Evolutionary conservation across 1,140 invertebrate species (phyloP), one percentile per base, ranked within the genome.

Genomic region (Helicoverpa armigera): DNA sequence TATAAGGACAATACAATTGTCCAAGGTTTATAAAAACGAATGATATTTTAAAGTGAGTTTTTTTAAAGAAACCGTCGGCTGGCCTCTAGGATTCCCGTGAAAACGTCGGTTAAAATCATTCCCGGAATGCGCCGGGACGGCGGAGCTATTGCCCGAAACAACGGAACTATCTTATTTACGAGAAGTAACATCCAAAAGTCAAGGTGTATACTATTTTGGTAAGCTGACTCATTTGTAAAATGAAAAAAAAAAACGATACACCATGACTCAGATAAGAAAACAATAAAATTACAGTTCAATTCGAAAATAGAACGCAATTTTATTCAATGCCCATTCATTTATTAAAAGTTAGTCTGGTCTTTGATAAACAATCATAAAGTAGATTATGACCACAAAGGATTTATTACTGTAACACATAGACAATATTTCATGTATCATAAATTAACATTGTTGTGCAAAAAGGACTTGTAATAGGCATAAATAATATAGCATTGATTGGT

Each of bases 361-460:
- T 50, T 67, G 14, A 67, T 7, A 4, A 50, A 35, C n/a, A 65
- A 67, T 16, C 43, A 67, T 67, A 67, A 50, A 18, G n/a, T 16
- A 67, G 48, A 48, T 65, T 65, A 16, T 18, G 43, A 50, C 63
- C 43, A 67, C 35, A 48, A 48, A 67, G 63, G 63, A 67, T 67
- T 67, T 67, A 48, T 18, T 67, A 43, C 13, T 18, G 18, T 14
- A 67, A 50, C 11, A 43, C 16, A 56, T 60, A 67, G 63, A 67
- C 35, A 80, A 63, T 79, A 75, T 82, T 85, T 76, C 86, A 86
- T 87, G 86, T 84, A 77, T 85, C 76, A 65, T 65, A 81, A 84
- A 86, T 88, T 87, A 87, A 80, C 85, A 83, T 18, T 12, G 13
- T 53, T 43, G 50, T 86, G 85, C 77, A 75, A 85, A 89, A 67